Conservation (phyloP, 2,113 vertebrate species). For the Atrichornis clamosus region DNA sequence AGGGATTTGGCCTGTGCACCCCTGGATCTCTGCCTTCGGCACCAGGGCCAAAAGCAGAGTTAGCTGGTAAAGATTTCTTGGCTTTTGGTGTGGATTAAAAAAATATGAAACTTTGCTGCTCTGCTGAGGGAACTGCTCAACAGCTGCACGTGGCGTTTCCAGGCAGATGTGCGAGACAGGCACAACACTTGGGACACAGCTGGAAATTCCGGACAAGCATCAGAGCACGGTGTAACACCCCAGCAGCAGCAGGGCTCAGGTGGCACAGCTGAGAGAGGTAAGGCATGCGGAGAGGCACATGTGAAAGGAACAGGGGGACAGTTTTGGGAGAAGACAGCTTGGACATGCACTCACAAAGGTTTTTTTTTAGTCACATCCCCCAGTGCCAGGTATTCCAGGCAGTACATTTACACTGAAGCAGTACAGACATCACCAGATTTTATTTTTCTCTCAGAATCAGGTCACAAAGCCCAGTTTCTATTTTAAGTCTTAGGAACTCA, state of each 20-base stretch:
- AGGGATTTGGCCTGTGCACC: not conserved
- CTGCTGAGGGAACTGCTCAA: not conserved
- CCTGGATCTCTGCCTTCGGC: not conserved
- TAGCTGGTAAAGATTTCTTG: not conserved
- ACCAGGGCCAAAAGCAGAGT: not conserved
- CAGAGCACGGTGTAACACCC: too few species aligned
- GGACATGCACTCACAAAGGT: not conserved
- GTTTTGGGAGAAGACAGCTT: not conserved
- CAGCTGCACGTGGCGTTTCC: not conserved
- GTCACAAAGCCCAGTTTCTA: not conserved
- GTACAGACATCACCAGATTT: not conserved
- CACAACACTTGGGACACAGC: not conserved
- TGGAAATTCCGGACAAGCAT: not conserved
- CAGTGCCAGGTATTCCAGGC: not conserved
- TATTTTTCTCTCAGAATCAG: not conserved
- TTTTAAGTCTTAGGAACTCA: not conserved
- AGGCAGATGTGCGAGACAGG: not conserved
- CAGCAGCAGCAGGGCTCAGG: accelerated
- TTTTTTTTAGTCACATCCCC: not conserved
- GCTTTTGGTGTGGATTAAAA: not conserved
- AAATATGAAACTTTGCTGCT: not conserved
- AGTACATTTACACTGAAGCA: not conserved
- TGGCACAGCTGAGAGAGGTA: not conserved
- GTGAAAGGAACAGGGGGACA: not conserved
- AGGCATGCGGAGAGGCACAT: not conserved